These are phyloP conservation scores for Otis tarda DNA, from an alignment of 2,113 vertebrate genomes.

Conservation along the genomic window DNA sequence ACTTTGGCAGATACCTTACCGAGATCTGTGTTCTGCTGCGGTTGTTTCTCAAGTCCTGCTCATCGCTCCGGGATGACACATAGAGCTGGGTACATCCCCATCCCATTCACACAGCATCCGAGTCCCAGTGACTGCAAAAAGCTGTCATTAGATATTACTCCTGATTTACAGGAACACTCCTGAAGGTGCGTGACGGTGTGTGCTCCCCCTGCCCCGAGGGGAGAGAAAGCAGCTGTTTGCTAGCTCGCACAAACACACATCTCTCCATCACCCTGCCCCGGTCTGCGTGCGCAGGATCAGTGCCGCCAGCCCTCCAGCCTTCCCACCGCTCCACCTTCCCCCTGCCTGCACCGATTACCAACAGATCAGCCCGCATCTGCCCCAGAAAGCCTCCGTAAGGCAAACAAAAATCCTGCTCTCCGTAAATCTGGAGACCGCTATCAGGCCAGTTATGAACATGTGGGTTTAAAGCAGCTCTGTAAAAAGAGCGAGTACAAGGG, in stretches of 20 bases:
- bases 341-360: background rate
- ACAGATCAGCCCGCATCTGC: background rate
- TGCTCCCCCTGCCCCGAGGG: background rate
- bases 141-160: background rate
- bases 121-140: rapidly evolving
- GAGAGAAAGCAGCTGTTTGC: background rate
- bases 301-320: background rate
- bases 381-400: background rate
- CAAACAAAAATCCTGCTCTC: background rate
- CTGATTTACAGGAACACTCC: rapidly evolving
- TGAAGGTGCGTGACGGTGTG: background rate
- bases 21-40: background rate
- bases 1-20: conserved; percentile 38
- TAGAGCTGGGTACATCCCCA: rapidly evolving
- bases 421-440: background rate
- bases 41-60: background rate
- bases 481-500: background rate
- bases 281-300: rapidly evolving
- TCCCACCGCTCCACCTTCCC: background rate
- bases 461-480: background rate
- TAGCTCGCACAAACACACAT: background rate
- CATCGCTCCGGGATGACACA: background rate
- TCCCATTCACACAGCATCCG: background rate
- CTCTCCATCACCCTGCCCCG: background rate
- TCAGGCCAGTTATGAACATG: background rate